Evolutionary conservation across 2,113 vertebrate species (phyloP).

Genomic region (Pygathrix nemaeus): DNA sequence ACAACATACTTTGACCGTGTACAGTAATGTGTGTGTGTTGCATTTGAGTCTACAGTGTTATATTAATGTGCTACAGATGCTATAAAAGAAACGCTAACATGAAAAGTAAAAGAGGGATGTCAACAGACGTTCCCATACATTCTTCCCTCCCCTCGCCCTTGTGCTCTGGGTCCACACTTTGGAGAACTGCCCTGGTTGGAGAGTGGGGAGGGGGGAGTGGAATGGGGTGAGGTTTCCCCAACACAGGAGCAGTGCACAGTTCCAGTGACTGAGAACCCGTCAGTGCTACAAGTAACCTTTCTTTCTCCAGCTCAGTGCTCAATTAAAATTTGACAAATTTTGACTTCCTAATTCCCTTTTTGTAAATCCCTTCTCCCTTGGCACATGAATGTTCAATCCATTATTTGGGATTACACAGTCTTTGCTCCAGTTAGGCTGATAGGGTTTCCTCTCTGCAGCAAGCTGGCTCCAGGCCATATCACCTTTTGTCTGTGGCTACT

Average conservation of each 20-base stretch:
- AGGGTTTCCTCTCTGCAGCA: neutral
- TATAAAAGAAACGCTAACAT: neutral
- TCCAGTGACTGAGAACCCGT: neutral
- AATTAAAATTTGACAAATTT: neutral
- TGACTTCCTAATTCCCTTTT: neutral
- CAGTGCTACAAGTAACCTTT: neutral
- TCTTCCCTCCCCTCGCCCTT: rapidly evolving
- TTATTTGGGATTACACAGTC: neutral
- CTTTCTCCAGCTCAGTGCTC: neutral
- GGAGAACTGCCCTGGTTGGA: neutral
- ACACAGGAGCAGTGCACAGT: rapidly evolving
- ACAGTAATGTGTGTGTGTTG: rapidly evolving
- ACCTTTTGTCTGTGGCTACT: neutral
- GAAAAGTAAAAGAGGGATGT: neutral
- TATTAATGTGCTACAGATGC: no score
- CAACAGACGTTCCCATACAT: no score
- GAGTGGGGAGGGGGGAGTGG: no score
- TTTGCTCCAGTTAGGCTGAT: neutral
- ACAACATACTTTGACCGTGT: neutral
- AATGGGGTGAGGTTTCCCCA: no score
- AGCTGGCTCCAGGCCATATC: no score
- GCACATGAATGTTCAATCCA: neutral
- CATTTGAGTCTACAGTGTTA: neutral
- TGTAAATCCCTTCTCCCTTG: neutral
- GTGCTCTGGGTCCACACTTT: neutral